Evolutionary conservation across 2,113 vertebrate genomes (phyloP).

Genomic region (Corapipo altera): DNA sequence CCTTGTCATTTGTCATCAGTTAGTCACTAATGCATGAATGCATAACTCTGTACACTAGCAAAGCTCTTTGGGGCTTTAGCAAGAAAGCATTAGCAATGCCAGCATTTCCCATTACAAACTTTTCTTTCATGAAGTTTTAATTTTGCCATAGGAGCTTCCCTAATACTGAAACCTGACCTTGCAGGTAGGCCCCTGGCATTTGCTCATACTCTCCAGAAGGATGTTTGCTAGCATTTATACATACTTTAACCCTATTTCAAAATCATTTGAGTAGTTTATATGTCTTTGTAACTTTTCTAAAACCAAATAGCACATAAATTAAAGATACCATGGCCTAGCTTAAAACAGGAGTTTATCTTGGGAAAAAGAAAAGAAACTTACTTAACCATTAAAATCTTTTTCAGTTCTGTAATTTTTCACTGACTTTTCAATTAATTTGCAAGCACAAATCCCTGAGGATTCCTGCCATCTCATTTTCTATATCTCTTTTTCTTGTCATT

Average conservation of each 20-base stretch:
- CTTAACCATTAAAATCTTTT: not conserved
- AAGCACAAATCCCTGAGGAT: not conserved
- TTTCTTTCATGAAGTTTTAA: slow-evolving; percentile 64
- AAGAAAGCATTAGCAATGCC: slow-evolving; percentile 34
- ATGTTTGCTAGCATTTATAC: not conserved
- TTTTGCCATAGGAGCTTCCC: slow-evolving; percentile 30
- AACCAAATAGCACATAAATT: not conserved
- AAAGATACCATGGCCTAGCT: not conserved
- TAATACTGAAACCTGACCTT: slow-evolving; percentile 50
- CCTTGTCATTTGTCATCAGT: slow-evolving; percentile 29
- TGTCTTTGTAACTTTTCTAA: not conserved
- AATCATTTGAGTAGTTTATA: not conserved
- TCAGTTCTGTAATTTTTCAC: not conserved
- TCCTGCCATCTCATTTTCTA: not conserved
- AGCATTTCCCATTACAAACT: slow-evolving; percentile 57
- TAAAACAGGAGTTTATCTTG: not conserved
- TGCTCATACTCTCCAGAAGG: not conserved
- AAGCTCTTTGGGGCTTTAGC: slow-evolving; percentile 16
- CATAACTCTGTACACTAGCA: slow-evolving; percentile 19
- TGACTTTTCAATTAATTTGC: not conserved
- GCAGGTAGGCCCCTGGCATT: slow-evolving; percentile 6
- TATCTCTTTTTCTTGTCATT: not conserved
- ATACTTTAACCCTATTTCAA: not conserved
- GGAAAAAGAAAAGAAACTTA: not conserved
- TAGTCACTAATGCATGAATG: slow-evolving; percentile 55